Percentiles rank a stretch among this genome's conserved stretches.
Conservation (phyloP, 2,797 vertebrate species). For the Labroides dimidiatus region DNA sequence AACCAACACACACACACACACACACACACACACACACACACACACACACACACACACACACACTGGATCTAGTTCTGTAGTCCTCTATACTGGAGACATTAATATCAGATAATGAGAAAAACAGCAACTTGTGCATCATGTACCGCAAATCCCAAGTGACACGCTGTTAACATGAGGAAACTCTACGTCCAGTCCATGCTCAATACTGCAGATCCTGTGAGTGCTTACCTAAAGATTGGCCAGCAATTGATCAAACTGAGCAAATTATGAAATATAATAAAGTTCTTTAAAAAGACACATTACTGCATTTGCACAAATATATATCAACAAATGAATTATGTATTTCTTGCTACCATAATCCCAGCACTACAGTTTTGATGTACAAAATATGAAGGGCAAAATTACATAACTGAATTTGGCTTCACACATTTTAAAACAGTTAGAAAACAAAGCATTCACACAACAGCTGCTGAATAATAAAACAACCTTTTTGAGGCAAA, state of each 20-base stretch:
- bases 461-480: constrained; percentile 45
- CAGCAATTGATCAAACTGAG: constrained; percentile 7
- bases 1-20: constrained; percentile 31
- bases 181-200: constrained; percentile 49
- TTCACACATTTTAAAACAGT: constrained; percentile 23
- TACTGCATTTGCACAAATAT: constrained; percentile 13
- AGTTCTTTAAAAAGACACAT: too few species aligned
- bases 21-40: constrained; percentile 39
- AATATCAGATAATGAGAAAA: constrained; percentile 46
- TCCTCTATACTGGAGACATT: constrained; percentile 28
- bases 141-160: constrained; percentile 38
- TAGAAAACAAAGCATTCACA: constrained; percentile 53
- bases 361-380: background rate
- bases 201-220: constrained; percentile 4
- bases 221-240: constrained; percentile 25
- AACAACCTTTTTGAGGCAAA: constrained; percentile 14
- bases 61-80: constrained; percentile 50
- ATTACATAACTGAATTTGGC: constrained; percentile 2
- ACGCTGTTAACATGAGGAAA: constrained; percentile 47
- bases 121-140: constrained; percentile 42
- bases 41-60: constrained; percentile 45
- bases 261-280: background rate
- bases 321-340: background rate
- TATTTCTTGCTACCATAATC: background rate
- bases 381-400: background rate